phyloP scores from a whole-genome alignment of 2,888 invertebrate genomes.

The Pseudoips prasinana region DNA sequence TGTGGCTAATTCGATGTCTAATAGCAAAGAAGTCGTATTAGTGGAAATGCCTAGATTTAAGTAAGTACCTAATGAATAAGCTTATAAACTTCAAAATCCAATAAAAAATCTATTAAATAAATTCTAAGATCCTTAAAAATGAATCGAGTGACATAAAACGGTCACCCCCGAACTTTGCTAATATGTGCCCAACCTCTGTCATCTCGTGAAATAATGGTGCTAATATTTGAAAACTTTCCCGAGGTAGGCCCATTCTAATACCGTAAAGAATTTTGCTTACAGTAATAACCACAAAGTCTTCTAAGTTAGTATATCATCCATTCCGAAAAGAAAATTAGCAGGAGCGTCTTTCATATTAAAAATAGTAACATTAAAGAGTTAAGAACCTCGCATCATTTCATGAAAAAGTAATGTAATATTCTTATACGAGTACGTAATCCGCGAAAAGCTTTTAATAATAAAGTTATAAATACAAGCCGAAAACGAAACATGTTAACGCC shows the following conservation, averaged over 20 bases:
- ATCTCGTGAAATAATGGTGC: constrained; percentile 78
- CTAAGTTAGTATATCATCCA: constrained; percentile 51
- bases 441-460: constrained; percentile 29
- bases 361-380: too few species aligned
- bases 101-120: constrained; percentile 27
- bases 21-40: too few species aligned
- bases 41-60: too few species aligned
- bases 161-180: constrained; percentile 70
- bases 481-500: too few species aligned
- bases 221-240: constrained; percentile 79
- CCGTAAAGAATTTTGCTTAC: constrained; percentile 70
- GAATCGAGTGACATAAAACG: constrained; percentile 61
- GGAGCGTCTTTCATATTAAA: not conserved
- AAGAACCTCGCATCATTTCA: too few species aligned
- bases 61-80: too few species aligned
- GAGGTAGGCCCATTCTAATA: constrained; percentile 64
- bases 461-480: too few species aligned
- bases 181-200: constrained; percentile 81
- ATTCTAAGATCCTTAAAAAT: constrained; percentile 47
- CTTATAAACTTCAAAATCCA: too few species aligned
- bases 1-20: too few species aligned
- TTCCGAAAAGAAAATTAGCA: constrained; percentile 30
- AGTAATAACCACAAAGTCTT: constrained; percentile 58
- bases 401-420: too few species aligned
- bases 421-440: constrained; percentile 8